phyloP scores from a whole-genome alignment of 2,797 vertebrate species.

The Smutsia temminckii region DNA sequence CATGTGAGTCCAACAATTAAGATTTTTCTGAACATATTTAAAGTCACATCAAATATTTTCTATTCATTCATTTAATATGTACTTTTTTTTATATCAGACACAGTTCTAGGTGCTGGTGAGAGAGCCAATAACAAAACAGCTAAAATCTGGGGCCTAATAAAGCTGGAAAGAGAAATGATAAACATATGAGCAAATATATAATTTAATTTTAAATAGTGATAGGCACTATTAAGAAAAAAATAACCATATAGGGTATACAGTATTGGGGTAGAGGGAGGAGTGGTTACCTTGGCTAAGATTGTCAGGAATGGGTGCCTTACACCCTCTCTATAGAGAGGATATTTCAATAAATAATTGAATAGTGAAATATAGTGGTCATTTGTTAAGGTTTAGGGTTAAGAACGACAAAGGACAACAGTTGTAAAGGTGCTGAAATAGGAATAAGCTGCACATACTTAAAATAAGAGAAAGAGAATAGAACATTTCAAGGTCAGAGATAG shows the following conservation, averaged over 20 bases:
- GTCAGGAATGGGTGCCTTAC: not conserved
- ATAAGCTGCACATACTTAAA: not conserved
- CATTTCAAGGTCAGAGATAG: not conserved
- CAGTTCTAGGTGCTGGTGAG: not conserved
- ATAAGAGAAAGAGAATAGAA: not conserved
- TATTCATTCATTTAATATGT: not conserved
- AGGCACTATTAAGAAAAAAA: not conserved
- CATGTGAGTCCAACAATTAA: not conserved
- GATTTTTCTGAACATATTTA: not conserved
- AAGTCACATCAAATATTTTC: not conserved
- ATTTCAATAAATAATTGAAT: not conserved
- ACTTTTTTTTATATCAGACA: not conserved
- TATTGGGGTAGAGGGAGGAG: not conserved
- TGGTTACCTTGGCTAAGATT: not conserved
- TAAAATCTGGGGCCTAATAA: not conserved
- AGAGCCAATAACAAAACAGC: not conserved
- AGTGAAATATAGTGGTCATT: not conserved
- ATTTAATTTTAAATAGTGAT: not conserved
- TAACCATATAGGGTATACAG: not conserved
- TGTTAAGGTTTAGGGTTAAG: not conserved
- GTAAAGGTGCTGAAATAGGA: not conserved
- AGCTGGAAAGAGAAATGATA: not conserved
- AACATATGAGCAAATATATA: not conserved
- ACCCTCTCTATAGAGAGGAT: not conserved
- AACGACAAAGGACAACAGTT: not conserved